Evolutionary conservation across 2,888 invertebrate species (phyloP).

Genomic region (Agriopis marginaria): DNA sequence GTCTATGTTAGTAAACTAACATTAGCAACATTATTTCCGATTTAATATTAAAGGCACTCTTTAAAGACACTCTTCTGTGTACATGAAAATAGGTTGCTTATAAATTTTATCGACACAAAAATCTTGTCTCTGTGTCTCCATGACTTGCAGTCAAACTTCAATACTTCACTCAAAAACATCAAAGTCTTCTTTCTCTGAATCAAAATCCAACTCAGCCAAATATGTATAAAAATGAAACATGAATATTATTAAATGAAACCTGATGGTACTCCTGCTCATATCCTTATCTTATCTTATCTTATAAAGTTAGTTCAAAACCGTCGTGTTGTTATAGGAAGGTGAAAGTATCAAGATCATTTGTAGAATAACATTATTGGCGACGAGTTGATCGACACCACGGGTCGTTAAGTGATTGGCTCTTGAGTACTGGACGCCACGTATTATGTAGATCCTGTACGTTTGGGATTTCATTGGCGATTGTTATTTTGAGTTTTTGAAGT

Average conservation of each 20-base stretch:
- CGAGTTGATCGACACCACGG: slow-evolving; percentile 52
- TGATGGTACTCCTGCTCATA: slow-evolving; percentile 66
- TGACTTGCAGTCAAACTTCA: slow-evolving; percentile 26
- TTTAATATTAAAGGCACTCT: too few species aligned
- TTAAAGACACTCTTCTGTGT: background rate
- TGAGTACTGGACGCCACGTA: slow-evolving; percentile 30
- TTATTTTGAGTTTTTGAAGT: background rate
- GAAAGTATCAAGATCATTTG: slow-evolving; percentile 36
- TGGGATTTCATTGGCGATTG: slow-evolving; percentile 2
- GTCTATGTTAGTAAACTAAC: too few species aligned
- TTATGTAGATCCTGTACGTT: slow-evolving; percentile 5
- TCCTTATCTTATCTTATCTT: too few species aligned
- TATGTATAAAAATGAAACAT: background rate
- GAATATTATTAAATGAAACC: slow-evolving; percentile 40
- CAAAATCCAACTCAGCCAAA: slow-evolving; percentile 24
- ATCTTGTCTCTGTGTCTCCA: slow-evolving; percentile 2
- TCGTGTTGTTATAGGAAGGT: background rate
- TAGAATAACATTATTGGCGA: slow-evolving; percentile 13
- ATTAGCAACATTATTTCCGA: too few species aligned
- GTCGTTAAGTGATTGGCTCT: slow-evolving; percentile 60
- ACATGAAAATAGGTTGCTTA: background rate
- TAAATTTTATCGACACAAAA: background rate
- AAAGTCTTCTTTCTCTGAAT: background rate
- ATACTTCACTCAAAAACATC: background rate
- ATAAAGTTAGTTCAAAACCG: too few species aligned